Evolutionary conservation across 2,888 invertebrate genomes (phyloP).

Genomic region (Chrysolina haemoptera): DNA sequence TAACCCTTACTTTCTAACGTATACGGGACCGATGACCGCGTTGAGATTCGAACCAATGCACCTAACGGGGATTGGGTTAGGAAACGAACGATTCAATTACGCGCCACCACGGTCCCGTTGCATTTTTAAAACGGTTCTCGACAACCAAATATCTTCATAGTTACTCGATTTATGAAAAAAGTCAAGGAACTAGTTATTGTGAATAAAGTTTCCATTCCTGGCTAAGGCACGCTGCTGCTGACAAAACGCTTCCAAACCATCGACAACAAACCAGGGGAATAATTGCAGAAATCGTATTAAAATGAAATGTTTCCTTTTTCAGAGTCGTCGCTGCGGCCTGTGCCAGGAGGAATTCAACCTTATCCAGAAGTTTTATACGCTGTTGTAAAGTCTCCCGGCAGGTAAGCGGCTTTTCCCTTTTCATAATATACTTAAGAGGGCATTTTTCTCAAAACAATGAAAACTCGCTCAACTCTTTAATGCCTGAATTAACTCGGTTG

Average conservation of each 20-base stretch:
- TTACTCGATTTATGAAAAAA: too few relatives aligned
- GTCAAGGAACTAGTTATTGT: too few relatives aligned
- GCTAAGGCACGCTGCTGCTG: background rate
- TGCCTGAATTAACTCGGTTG: conserved; percentile 50
- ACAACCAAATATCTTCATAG: too few relatives aligned
- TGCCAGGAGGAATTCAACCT: conserved; percentile 32
- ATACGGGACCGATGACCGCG: too few relatives aligned
- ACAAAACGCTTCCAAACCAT: background rate
- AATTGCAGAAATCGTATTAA: conserved; percentile 43
- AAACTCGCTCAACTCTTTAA: conserved; percentile 57
- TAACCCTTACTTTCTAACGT: too few relatives aligned
- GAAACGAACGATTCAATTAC: too few relatives aligned
- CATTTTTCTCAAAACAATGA: conserved; percentile 55
- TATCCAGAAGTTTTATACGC: conserved; percentile 45
- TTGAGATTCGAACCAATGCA: too few relatives aligned
- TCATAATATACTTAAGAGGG: conserved; percentile 51
- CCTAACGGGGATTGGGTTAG: too few relatives aligned
- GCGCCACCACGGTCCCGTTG: too few relatives aligned
- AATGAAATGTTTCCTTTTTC: conserved; percentile 39
- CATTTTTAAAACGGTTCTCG: too few relatives aligned
- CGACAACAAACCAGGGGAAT: conserved; percentile 17
- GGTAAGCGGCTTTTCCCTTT: conserved; percentile 55
- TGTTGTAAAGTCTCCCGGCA: conserved; percentile 39
- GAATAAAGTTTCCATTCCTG: background rate
- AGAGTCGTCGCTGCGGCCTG: conserved; percentile 19